Evolutionary conservation across 1,140 invertebrate genomes (phyloP).

Genomic region (Nasonia vitripennis): DNA sequence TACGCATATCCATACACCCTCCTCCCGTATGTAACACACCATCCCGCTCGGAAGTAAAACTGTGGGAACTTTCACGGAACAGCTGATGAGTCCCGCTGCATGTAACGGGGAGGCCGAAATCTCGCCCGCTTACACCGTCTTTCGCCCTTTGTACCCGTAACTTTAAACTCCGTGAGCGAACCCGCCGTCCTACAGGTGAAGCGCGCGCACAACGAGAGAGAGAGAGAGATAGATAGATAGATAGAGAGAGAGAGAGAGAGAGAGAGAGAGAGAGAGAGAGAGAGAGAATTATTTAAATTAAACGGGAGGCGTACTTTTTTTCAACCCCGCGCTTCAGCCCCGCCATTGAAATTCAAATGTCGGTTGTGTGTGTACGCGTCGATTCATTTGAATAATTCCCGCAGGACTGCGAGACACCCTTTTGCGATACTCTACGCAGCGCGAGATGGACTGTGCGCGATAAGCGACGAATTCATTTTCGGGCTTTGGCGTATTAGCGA

Average conservation of each 20-base stretch:
- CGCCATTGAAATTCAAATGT: conserved; percentile 31
- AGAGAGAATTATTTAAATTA: conserved; percentile 46
- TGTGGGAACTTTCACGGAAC: conserved; percentile 10
- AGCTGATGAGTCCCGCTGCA: background rate
- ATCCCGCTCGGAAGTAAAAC: background rate
- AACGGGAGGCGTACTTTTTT: background rate
- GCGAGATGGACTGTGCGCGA: conserved; percentile 13
- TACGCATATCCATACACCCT: background rate
- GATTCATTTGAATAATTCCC: conserved; percentile 45
- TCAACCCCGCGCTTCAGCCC: too few species aligned
- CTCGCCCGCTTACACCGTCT: conserved; percentile 12
- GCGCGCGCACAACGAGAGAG: too few species aligned
- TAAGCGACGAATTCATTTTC: background rate
- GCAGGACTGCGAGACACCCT: background rate
- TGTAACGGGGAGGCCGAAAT: conserved; percentile 1
- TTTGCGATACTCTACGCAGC: background rate
- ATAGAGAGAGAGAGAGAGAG: too few species aligned
- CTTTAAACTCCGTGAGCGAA: background rate
- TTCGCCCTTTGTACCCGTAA: background rate
- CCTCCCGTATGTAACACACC: conserved; percentile 10
- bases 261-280: too few species aligned
- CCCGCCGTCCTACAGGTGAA: background rate
- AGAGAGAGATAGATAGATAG: too few species aligned
- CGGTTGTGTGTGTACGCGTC: background rate
- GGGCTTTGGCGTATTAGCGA: conserved; percentile 18